Conservation (phyloP, 2,888 invertebrate species). For the Tortrix viridana region DNA sequence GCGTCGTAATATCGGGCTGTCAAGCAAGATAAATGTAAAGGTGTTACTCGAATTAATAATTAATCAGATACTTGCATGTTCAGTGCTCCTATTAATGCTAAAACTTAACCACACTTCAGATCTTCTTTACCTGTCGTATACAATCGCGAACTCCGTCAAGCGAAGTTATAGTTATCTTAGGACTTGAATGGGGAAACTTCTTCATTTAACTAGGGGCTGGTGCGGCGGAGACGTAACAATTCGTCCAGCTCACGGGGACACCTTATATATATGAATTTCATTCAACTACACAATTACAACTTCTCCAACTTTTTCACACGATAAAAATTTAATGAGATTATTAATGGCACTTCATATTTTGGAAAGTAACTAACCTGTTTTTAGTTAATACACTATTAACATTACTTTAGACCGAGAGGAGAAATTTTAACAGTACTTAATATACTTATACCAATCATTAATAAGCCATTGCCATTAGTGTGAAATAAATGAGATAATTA, state of each 20-base stretch:
- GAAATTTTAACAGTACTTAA: too few species aligned
- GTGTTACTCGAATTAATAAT: constrained; percentile 17
- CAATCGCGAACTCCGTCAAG: constrained; percentile 42
- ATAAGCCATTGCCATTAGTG: too few species aligned
- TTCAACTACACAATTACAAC: not conserved
- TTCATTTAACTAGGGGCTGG: constrained; percentile 41
- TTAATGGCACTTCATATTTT: too few species aligned
- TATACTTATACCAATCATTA: too few species aligned
- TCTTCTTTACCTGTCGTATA: constrained; percentile 41
- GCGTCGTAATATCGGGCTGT: constrained; percentile 7
- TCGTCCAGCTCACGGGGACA: constrained; percentile 16
- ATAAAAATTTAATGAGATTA: too few species aligned
- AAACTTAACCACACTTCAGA: constrained; percentile 30
- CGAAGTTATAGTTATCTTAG: constrained; percentile 46
- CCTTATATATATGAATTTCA: constrained; percentile 8
- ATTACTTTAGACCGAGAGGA: too few species aligned
- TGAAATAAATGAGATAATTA: too few species aligned
- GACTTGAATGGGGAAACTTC: constrained; percentile 49
- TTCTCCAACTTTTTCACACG: too few species aligned
- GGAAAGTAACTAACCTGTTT: too few species aligned
- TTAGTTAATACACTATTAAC: too few species aligned
- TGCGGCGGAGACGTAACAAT: constrained; percentile 25
- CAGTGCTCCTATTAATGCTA: constrained; percentile 26
- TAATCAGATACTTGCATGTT: constrained; percentile 16
- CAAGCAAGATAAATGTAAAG: constrained; percentile 21